These are phyloP conservation scores for Formica selysi DNA, from an alignment of 1,140 invertebrate species.

Conservation along the genomic window DNA sequence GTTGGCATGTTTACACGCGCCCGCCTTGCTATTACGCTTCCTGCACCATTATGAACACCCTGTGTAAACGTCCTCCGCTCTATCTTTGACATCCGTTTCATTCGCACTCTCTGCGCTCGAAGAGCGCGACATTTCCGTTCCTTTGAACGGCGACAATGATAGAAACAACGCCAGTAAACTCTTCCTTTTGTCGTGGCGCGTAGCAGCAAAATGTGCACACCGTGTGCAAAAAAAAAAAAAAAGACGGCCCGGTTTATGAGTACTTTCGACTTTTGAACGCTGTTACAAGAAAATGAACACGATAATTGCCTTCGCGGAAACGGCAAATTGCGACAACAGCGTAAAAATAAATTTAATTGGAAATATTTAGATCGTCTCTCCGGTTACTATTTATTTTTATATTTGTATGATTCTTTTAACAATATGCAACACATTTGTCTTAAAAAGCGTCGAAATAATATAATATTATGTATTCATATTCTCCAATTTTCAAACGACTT, in stretches of 20 bases:
- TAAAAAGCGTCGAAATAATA: background rate
- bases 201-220: constrained; percentile 10
- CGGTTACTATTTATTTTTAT: background rate
- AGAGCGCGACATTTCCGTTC: constrained; percentile 41
- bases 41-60: constrained; percentile 65
- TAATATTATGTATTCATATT: too few species aligned
- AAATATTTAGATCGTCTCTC: background rate
- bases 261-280: constrained; percentile 37
- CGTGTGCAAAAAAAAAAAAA: background rate
- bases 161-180: constrained; percentile 62
- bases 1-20: constrained; percentile 20
- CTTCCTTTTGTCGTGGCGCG: constrained; percentile 58
- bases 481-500: too few species aligned
- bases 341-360: constrained; percentile 38
- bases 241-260: background rate
- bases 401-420: background rate
- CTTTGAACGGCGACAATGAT: constrained; percentile 66
- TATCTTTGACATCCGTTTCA: constrained; percentile 7
- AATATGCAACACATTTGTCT: background rate
- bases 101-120: constrained; percentile 4
- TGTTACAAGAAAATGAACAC: constrained; percentile 13
- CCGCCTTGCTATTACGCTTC: constrained; percentile 46
- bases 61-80: constrained; percentile 65
- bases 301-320: constrained; percentile 29
- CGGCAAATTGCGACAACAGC: background rate